Conservation (phyloP, 2,888 invertebrate species). For the Phyto melanocephala region DNA sequence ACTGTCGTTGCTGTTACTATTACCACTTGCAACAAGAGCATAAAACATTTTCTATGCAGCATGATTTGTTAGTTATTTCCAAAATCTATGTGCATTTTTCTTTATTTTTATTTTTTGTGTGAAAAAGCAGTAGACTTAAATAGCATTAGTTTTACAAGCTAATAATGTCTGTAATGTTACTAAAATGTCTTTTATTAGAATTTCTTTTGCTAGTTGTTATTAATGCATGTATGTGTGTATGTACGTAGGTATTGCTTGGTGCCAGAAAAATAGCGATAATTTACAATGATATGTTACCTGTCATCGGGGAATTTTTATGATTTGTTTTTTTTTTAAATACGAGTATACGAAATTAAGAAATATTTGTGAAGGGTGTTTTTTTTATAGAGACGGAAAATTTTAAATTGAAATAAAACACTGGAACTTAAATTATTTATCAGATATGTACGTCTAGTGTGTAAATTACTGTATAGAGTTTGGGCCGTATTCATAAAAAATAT, state of each 20-base stretch:
- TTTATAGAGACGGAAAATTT: too few relatives aligned
- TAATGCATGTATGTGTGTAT: neutral
- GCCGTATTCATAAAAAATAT: too few relatives aligned
- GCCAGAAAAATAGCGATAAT: constrained; percentile 43
- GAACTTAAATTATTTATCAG: too few relatives aligned
- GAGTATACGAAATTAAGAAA: too few relatives aligned
- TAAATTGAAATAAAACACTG: too few relatives aligned
- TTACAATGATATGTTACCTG: constrained; percentile 48
- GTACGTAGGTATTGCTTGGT: neutral
- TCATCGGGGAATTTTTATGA: constrained; percentile 9
- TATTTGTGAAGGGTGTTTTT: too few relatives aligned
- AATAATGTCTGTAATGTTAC: constrained; percentile 46
- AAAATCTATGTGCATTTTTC: too few relatives aligned
- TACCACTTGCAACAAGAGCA: constrained; percentile 4
- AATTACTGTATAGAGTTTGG: too few relatives aligned
- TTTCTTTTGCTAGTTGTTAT: constrained; percentile 20
- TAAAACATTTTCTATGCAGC: neutral
- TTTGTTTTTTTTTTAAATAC: neutral
- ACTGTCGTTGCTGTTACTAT: neutral
- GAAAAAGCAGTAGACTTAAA: constrained; percentile 36
- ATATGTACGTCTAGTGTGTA: too few relatives aligned
- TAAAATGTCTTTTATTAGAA: neutral
- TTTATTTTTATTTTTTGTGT: too few relatives aligned
- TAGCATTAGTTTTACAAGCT: constrained; percentile 59
- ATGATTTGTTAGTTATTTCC: constrained; percentile 35